Percentiles rank a stretch among this genome's conserved stretches.
phyloP scores from a whole-genome alignment of 2,113 vertebrate species.

The Chloropsis hardwickii region DNA sequence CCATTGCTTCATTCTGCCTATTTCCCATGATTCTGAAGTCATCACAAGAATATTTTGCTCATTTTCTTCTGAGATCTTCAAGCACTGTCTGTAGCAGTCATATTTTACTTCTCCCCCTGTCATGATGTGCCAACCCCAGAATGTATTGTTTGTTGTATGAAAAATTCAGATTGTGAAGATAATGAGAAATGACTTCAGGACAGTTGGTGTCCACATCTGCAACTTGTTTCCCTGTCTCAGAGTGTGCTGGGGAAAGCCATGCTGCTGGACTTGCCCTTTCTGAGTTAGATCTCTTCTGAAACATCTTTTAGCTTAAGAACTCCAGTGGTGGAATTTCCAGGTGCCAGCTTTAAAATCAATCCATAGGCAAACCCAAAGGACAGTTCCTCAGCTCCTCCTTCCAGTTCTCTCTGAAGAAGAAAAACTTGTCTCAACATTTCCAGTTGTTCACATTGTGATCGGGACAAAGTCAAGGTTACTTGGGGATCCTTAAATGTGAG shows the following conservation, averaged over 20 bases:
- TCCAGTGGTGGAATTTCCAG: not conserved
- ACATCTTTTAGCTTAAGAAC: not conserved
- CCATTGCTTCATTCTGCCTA: not conserved
- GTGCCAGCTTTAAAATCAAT: not conserved
- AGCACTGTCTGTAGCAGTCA: not conserved
- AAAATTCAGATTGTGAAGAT: not conserved
- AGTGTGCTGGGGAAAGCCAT: not conserved
- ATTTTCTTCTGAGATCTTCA: not conserved
- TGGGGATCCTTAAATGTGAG: not conserved
- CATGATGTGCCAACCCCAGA: not conserved
- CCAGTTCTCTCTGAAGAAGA: not conserved
- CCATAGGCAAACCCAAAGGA: not conserved
- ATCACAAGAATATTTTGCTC: not conserved
- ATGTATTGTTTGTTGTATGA: not conserved
- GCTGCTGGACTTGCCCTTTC: not conserved
- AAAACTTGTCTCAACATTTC: not conserved
- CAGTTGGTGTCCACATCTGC: not conserved
- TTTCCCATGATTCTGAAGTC: conserved; percentile 21
- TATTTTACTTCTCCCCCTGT: not conserved
- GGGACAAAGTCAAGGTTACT: not conserved
- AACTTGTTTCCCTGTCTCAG: not conserved
- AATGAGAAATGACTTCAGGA: not conserved
- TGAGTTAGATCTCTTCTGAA: not conserved
- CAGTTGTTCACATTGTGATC: not conserved
- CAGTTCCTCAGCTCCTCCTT: not conserved